Evolutionary conservation across 92 coral and sea anemone genomes (phyloP), one percentile per base, ranked within the genome.

Genomic region (Diadumene lineata): DNA sequence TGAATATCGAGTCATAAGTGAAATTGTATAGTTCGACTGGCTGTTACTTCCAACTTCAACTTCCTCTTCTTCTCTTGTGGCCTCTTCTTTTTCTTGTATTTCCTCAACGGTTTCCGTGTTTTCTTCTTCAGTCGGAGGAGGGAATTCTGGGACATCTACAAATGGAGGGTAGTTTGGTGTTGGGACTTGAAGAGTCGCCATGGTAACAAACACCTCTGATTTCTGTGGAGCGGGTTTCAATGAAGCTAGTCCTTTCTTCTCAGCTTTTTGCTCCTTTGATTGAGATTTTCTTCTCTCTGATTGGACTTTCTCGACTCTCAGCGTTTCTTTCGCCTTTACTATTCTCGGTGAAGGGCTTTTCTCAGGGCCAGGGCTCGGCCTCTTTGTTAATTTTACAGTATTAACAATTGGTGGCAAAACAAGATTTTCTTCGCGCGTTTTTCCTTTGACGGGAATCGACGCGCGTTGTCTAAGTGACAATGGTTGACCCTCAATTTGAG

Each of bases 401-500:
- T 25, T 32, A 19, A 2, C 62, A 28, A 76, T 76, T 0, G 82
- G 82, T 6, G 82, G 82, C 9, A 78, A 53, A 13, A 78, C 57
- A 15, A 68, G 19, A 28, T 22, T 44, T 46, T 64, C 31, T 30
- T 21, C 43, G 19, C 26, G 64, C 43, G 25, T 34, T 24, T 16
- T 50, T 16, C 19, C 22, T 30, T 70, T 66, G 18, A 1, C 11
- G 11, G 75, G 75, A 1, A 70, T 26, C 28, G 70, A 57, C 1
- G 56, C 68, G 32, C 82, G 74, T 27, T 78, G 60, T 23, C 60
- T 78, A 27, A 68, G 24, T 31, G 64, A 38, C 43, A 66, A 63
- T 43, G 82, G 44, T 27, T 78, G 82, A 31, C 82, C 82, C 27
- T 78, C 72, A 25, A 78, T 60, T 68, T 29, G 32, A 6, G 66